Percentiles rank a stretch among this genome's conserved stretches.
phyloP scores from a whole-genome alignment of 2,113 vertebrate genomes.

The Camelus dromedarius region DNA sequence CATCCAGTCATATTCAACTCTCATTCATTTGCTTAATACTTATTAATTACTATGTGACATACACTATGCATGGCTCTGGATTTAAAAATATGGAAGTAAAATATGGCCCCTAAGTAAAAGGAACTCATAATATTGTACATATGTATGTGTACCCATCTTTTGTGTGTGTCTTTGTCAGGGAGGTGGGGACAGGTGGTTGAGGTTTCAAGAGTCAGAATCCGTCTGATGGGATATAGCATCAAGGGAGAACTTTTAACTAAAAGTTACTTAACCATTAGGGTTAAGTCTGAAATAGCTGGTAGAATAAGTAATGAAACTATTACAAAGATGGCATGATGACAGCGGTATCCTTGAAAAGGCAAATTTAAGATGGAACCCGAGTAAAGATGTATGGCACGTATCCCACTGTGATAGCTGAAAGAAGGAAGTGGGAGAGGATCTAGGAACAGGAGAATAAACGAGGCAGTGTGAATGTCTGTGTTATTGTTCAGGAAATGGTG shows the following conservation, averaged over 20 bases:
- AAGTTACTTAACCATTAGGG: background rate
- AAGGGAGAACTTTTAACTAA: background rate
- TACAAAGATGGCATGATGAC: background rate
- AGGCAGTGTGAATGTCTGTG: background rate
- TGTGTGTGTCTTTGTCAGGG: background rate
- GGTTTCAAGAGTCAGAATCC: background rate
- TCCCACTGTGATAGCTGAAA: background rate
- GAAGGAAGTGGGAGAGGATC: background rate
- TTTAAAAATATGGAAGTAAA: background rate
- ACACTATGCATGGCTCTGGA: background rate
- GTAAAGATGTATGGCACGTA: background rate
- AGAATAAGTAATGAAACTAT: background rate
- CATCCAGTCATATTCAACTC: background rate
- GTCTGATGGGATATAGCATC: background rate
- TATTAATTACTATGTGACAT: background rate
- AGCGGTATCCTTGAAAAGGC: background rate
- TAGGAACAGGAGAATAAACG: background rate
- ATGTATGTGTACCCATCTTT: background rate
- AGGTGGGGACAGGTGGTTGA: background rate
- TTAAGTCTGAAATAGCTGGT: background rate
- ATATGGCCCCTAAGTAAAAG: background rate
- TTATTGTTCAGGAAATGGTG: background rate
- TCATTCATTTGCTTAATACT: background rate
- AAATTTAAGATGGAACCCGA: background rate
- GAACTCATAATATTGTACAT: background rate